phyloP scores from a whole-genome alignment of 2,113 vertebrate genomes.

The Lucifuga dentata region DNA sequence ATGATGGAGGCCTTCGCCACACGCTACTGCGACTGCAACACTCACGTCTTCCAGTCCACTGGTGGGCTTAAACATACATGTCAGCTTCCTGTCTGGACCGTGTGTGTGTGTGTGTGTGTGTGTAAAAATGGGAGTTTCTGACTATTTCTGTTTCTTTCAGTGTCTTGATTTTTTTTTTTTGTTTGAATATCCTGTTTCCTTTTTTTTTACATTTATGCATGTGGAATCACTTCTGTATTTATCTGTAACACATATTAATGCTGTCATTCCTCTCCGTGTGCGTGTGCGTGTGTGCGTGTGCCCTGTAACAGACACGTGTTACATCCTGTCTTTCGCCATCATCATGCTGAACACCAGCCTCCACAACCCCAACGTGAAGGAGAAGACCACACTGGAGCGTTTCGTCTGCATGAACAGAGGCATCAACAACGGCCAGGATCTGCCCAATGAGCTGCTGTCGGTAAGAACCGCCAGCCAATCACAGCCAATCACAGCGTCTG shows the following conservation, averaged over 20 bases:
- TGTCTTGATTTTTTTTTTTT: background rate
- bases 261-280: constrained; percentile 12
- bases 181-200: background rate
- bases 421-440: constrained; percentile 90
- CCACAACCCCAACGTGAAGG: constrained; percentile 96
- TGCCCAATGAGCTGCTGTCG: constrained; percentile 88
- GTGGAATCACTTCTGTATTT: background rate
- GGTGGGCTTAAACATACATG: constrained; percentile 77
- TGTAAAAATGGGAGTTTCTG: background rate
- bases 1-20: constrained; percentile 97
- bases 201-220: no score
- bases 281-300: background rate
- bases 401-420: constrained; percentile 95
- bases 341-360: constrained; percentile 99
- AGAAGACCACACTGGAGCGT: constrained; percentile 91
- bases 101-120: background rate
- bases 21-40: constrained; percentile 93
- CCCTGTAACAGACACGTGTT: constrained; percentile 90
- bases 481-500: constrained; percentile 11
- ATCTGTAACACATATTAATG: background rate
- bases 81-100: constrained; percentile 3
- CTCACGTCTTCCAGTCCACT: constrained; percentile 90
- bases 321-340: constrained; percentile 95
- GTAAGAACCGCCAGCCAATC: constrained; percentile 78
- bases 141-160: background rate